Evolutionary conservation across 2,797 vertebrate species (phyloP), one percentile per base, ranked within the genome.

Genomic region (Eulemur mongoz): DNA sequence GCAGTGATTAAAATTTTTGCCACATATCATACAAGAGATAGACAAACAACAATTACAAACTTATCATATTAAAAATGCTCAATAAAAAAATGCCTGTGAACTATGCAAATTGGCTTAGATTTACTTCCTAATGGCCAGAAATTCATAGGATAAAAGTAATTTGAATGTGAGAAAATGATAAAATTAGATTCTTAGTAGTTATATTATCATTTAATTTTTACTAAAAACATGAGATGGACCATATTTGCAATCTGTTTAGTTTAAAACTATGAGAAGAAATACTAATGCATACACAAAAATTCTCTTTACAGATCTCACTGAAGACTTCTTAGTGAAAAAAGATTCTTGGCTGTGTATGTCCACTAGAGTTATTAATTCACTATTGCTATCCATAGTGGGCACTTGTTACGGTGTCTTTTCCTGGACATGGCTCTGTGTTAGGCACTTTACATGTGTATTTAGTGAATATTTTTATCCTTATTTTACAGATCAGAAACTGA

Each of bases 1-100:
- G 23, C 38, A 69, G 14, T 38, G 22, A 87, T 85, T 65, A 91
- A 48, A 38, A 15, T 72, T 91, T 95, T 91, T 65, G 48, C 25
- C 17, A 40, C 43, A 7, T 70, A 54, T 54, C 27, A 83, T 45
- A 87, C 4, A 82, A 32, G 4, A 78, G 25, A 32, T 22, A 76
- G 35, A 50, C 23, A 78, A 82, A 40, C 32, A 7, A 20, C 45
- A 81, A 6, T 43, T 83, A 83, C 1, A 50, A 89, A 59, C 4
- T 23, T 72, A 86, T n/a, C 18, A 85, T 52, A 84, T 85, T 80
- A 80, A 81, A 89, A n/a, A 25, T 67, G 2, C 4, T 91, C 23
- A 17, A 35, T 72, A 50, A 35, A 57, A 57, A 87, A 59, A 83
- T 48, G 7, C 2, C n/a, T 70, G 9, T 65, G 8, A 90, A 81